Conservation (phyloP, 2,888 invertebrate species). For the Lasioglossum oenotherae region DNA sequence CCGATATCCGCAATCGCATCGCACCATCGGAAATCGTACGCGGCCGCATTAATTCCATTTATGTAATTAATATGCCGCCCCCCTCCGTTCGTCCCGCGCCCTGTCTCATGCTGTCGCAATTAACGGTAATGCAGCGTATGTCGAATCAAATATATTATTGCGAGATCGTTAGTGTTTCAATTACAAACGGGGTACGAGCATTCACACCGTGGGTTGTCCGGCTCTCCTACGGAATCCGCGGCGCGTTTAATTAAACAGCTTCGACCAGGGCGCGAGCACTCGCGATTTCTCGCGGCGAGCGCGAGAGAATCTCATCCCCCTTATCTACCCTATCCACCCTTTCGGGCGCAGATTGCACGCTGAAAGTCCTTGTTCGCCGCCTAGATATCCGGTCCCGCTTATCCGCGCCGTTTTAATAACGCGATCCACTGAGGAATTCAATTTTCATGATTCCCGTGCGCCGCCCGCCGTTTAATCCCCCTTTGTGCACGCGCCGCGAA, state of each 20-base stretch:
- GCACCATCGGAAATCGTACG: slow-evolving; percentile 17
- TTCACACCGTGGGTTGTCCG: neutral
- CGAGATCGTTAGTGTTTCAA: slow-evolving; percentile 31
- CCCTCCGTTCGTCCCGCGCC: neutral
- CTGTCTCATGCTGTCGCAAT: slow-evolving; percentile 28
- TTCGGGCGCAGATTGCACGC: neutral
- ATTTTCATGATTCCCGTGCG: slow-evolving; percentile 8
- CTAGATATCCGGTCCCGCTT: neutral
- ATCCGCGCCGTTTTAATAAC: slow-evolving; percentile 9
- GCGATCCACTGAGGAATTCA: slow-evolving; percentile 24
- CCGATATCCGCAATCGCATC: neutral
- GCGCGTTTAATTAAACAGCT: slow-evolving; percentile 21
- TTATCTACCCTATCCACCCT: neutral
- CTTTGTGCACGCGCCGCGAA: neutral
- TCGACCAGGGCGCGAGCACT: neutral
- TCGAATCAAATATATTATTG: slow-evolving; percentile 41
- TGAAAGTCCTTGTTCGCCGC: neutral
- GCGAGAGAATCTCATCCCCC: neutral
- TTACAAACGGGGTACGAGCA: neutral
- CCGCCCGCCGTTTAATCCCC: neutral
- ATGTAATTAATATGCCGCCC: slow-evolving; percentile 46
- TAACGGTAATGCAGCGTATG: slow-evolving; percentile 46
- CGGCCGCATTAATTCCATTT: slow-evolving; percentile 41
- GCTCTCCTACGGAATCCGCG: neutral
- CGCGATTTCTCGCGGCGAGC: slow-evolving; percentile 10